Evolutionary conservation across 2,888 invertebrate species (phyloP), one percentile per base, ranked within the genome.

Genomic region (Quadriops clusia): DNA sequence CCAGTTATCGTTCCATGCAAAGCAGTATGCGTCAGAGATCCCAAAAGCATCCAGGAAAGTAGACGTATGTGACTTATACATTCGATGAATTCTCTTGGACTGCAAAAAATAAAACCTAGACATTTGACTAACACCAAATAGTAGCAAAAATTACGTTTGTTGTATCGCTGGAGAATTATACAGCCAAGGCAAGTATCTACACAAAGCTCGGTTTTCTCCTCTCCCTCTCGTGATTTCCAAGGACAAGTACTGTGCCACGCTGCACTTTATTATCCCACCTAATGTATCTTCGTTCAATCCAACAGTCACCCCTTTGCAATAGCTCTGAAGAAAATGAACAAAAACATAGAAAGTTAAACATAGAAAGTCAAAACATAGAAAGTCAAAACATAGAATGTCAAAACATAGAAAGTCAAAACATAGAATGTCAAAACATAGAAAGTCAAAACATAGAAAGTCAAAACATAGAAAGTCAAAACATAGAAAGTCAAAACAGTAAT

Each of bases 261-360:
- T 93, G 22, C 94, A 91, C 63, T 98, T 98, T 30, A 99, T 71
- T 28, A 91, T 85, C 1, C 94, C 94, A 1, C 97, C 97, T 14
- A 99, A 64, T 0, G 95, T 94, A 58, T 97, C 95, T 59, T 95
- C 94, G 56, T 93, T 89, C 36, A 91, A 63, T 33, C 87, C 67
- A 38, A 71, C 64, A 13, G 61, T 58, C 30, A 64, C 62, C 3
- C 77, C 78, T 58, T 79, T 81, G 50, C 70, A 72, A 50, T 76
- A 78, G 47, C 74, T 78, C 77, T 79, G 44, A 37, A 58, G n/a
- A n/a, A n/a, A n/a, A n/a, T n/a, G n/a, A n/a, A n/a, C n/a, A n/a
- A n/a, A n/a, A 54, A 24, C 7, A 5, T 11, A 18, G 23, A 4
- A 13, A 21, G 28, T 27, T 17, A 27, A n/a, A n/a, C n/a, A n/a